These are phyloP conservation scores for Aeoliscus strigatus DNA, from an alignment of 2,797 vertebrate species.

Conservation along the genomic window DNA sequence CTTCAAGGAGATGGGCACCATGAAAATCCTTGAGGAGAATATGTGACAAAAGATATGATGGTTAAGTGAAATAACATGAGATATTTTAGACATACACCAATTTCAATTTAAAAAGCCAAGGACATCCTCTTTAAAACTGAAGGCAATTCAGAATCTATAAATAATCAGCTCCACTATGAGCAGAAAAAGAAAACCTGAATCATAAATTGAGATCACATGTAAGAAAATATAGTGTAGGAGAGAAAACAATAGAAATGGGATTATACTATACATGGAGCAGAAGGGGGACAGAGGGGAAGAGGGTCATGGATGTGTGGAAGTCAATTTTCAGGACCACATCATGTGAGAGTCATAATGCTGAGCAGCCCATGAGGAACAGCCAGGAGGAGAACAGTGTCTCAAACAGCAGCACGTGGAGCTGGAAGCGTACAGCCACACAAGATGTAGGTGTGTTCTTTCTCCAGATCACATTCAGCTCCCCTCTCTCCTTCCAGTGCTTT, in stretches of 20 bases:
- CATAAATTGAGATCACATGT: no score
- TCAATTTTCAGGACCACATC: conserved; percentile 47
- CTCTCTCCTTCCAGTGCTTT: neutral
- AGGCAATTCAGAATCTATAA: neutral
- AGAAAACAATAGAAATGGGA: neutral
- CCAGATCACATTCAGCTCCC: neutral
- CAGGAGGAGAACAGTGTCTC: conserved; percentile 11
- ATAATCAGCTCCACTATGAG: no score
- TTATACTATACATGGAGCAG: neutral
- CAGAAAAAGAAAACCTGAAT: neutral
- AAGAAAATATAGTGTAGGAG: neutral
- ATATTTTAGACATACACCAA: no score
- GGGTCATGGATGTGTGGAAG: conserved; percentile 22
- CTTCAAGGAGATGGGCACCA: no score
- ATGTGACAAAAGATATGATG: no score
- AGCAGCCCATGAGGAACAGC: conserved; percentile 39
- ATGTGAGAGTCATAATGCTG: conserved; percentile 67
- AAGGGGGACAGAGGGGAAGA: neutral
- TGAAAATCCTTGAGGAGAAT: no score
- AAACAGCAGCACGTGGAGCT: conserved; percentile 9
- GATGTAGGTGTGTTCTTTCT: neutral
- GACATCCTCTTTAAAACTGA: no score
- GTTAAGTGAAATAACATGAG: no score
- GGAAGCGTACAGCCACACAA: neutral
- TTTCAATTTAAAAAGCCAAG: no score